Conservation (phyloP, 2,888 invertebrate genomes). For the Drosophila subsilvestris region DNA sequence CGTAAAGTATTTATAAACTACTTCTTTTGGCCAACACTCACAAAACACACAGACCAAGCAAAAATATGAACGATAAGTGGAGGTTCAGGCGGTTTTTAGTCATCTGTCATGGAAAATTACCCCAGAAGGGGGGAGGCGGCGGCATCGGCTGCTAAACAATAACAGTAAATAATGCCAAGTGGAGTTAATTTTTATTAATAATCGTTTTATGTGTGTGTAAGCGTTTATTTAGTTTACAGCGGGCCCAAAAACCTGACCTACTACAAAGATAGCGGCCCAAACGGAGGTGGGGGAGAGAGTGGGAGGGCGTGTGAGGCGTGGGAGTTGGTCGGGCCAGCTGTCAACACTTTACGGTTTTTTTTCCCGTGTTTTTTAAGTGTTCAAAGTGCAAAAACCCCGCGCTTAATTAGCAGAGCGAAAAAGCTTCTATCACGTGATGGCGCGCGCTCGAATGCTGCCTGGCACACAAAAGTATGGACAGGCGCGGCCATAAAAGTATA, state of each 20-base stretch:
- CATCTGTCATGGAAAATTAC: constrained; percentile 67
- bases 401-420: constrained; percentile 68
- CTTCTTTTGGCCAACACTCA: constrained; percentile 15
- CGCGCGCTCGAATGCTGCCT: constrained; percentile 16
- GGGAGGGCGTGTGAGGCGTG: constrained; percentile 8
- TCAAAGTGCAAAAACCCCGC: constrained; percentile 74
- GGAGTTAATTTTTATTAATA: constrained; percentile 16
- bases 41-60: constrained; percentile 36
- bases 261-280: constrained; percentile 46
- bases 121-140: constrained; percentile 18
- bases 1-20: constrained; percentile 29
- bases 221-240: constrained; percentile 64
- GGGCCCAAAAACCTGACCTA: constrained; percentile 64
- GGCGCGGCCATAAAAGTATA: constrained; percentile 47
- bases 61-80: constrained; percentile 60
- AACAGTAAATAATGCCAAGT: not conserved
- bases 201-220: constrained; percentile 22
- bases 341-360: constrained; percentile 29
- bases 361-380: constrained; percentile 24
- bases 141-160: not conserved
- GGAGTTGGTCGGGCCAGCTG: constrained; percentile 33
- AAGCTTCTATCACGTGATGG: constrained; percentile 72
- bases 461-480: constrained; percentile 28
- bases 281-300: constrained; percentile 6
- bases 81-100: constrained; percentile 32